Evolutionary conservation across 2,113 vertebrate species (phyloP), one percentile per base, ranked within the genome.

Genomic region (human (Homo sapiens)): DNA sequence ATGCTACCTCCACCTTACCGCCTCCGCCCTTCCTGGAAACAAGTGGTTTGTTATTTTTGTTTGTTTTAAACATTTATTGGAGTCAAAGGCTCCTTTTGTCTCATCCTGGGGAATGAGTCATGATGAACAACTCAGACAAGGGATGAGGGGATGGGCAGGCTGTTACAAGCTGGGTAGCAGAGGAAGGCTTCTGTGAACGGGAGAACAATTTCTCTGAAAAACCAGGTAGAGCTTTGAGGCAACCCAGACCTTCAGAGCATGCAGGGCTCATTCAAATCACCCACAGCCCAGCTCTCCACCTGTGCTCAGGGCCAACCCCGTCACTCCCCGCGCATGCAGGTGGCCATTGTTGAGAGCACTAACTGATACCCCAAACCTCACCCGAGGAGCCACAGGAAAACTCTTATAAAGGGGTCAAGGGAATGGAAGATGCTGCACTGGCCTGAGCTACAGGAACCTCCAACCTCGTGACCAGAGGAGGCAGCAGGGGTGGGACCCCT

Each of bases 321-420:
- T 5, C 30, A 12, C 55, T 5, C 16, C 50, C 48, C 8, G 4
- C 0, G 11, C 40, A 0, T 4, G 8, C 57, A 40, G 22, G 38
- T 11, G 76, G 38, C 17, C 17, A 1, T 0, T 17, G 61, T 40
- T 32, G 7, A 73, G 17, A 43, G 6, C 38, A 0, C 8, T 27
- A 27, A 3, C n/a, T 2, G 43, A 35, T 22, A 3, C 92, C 2
- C 3, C 72, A 61, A 6, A 59, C 12, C 0, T 27, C 27, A 2
- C 17, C 38, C 1, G 17, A 12, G 17, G 16, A 38, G 57, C 76
- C 0, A 16, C 17, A 3, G 27, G 43, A 27, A 64, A 20, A 48
- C 32, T 43, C 40, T 48, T 13, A 6, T 1, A 14, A 11, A 20
- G 1, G 23, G 4, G 35, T 2, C 16, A 6, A n/a, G 40, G 14